phyloP scores from a whole-genome alignment of 2,113 vertebrate species.

The Calyptommatus sinebrachiatus region DNA sequence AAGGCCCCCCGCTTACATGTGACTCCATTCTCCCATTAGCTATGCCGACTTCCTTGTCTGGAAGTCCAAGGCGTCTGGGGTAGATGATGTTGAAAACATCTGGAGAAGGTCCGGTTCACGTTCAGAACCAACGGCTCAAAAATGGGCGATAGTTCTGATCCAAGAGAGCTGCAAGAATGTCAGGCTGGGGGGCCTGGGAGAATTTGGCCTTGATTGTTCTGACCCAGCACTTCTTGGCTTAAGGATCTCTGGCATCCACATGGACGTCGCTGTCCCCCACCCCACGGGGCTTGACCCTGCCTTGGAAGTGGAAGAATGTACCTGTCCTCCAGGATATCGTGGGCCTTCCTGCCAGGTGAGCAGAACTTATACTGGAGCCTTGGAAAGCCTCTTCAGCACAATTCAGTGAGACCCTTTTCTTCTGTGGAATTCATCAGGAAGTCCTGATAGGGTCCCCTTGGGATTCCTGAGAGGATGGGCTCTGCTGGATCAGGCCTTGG shows the following conservation, averaged over 20 bases:
- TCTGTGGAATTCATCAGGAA: too few relatives aligned
- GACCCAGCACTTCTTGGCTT: neutral
- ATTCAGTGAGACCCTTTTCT: too few relatives aligned
- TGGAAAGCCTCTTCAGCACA: too few relatives aligned
- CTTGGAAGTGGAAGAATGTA: slow-evolving; percentile 88
- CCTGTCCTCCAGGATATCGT: slow-evolving; percentile 86
- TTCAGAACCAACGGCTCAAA: neutral
- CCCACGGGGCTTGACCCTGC: slow-evolving; percentile 80
- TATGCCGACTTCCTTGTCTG: too few relatives aligned
- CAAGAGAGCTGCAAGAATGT: neutral
- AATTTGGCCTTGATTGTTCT: neutral
- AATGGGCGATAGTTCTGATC: neutral
- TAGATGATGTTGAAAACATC: neutral
- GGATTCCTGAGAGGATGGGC: too few relatives aligned
- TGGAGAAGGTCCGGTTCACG: too few relatives aligned
- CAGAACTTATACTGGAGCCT: neutral
- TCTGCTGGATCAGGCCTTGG: too few relatives aligned
- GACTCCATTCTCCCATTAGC: too few relatives aligned
- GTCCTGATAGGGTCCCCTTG: too few relatives aligned
- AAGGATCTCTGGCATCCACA: slow-evolving; percentile 85
- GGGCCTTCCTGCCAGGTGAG: slow-evolving; percentile 94
- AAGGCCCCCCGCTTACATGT: too few relatives aligned
- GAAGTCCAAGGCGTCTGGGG: neutral
- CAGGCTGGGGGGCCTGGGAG: too few relatives aligned
- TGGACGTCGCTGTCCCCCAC: slow-evolving; percentile 91